A percentile compares a stretch with the other conserved stretches of the same genome.
Evolutionary conservation across 2,113 vertebrate genomes (phyloP).

Genomic region (Pterocles orientalis): DNA sequence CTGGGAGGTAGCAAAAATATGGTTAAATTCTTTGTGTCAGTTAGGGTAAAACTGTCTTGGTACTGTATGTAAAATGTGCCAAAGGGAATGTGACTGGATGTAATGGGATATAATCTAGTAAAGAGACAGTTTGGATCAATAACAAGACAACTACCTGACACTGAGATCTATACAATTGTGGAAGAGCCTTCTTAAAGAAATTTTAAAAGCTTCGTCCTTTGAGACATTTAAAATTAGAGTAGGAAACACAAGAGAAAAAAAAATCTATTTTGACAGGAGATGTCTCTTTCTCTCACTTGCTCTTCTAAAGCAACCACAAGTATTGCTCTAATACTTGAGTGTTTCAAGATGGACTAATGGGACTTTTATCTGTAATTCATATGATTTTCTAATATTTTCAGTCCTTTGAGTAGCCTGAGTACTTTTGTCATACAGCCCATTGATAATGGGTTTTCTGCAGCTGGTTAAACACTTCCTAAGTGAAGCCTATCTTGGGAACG

Average conservation of each 20-base stretch:
- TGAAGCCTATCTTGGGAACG: neutral
- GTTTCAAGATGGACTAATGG: neutral
- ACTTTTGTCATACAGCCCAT: neutral
- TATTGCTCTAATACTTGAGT: neutral
- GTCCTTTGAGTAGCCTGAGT: slow-evolving; percentile 15
- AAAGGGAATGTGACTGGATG: neutral
- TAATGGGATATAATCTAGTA: slow-evolving; percentile 23
- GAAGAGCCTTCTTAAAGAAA: neutral
- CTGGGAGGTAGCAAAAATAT: neutral
- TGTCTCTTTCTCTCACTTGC: neutral
- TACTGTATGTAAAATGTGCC: neutral
- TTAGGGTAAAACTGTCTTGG: neutral
- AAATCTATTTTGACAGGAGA: slow-evolving; percentile 9
- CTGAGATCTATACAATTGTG: neutral
- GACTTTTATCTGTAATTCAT: neutral
- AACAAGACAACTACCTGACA: neutral
- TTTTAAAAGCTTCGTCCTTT: neutral
- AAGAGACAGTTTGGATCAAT: slow-evolving; percentile 31
- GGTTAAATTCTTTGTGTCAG: neutral
- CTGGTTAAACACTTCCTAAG: slow-evolving; percentile 3
- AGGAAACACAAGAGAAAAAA: neutral
- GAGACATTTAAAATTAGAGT: slow-evolving; percentile 14
- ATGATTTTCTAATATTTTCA: slow-evolving; percentile 2
- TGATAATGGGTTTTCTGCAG: slow-evolving; percentile 26
- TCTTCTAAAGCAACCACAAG: neutral